phyloP scores from a whole-genome alignment of 2,888 invertebrate genomes.

The Imbricaverruca yamaguchii region DNA sequence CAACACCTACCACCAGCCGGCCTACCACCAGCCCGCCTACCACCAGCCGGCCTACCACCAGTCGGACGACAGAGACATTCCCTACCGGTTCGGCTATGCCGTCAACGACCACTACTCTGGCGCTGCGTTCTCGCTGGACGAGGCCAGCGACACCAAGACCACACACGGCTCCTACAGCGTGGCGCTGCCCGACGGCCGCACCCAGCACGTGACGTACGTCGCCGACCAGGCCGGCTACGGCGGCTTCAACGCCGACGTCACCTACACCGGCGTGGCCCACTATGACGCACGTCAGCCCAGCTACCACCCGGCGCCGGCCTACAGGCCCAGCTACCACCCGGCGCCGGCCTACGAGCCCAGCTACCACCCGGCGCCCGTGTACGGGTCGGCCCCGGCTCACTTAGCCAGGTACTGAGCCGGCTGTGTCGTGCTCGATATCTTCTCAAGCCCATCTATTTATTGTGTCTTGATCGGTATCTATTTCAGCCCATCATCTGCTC shows the following conservation, averaged over 20 bases:
- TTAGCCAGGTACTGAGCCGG: too few species aligned
- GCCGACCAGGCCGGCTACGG: conserved; percentile 70
- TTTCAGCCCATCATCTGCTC: too few species aligned
- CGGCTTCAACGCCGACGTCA: conserved; percentile 80
- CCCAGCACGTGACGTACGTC: conserved; percentile 75
- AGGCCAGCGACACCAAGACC: conserved; percentile 55
- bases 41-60: not conserved
- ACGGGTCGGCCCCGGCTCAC: not conserved
- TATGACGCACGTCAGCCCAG: conserved; percentile 42
- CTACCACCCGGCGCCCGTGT: not conserved
- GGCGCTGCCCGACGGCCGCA: conserved; percentile 64
- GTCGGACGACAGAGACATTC: conserved; percentile 34
- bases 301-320: conserved; percentile 11
- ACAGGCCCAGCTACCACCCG: not conserved
- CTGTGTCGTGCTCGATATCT: too few species aligned
- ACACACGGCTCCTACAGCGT: conserved; percentile 58
- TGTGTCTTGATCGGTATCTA: too few species aligned
- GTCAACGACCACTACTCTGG: conserved; percentile 53
- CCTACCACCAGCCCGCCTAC: not conserved
- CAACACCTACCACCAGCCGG: not conserved
- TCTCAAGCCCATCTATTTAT: too few species aligned
- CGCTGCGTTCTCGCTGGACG: conserved; percentile 56
- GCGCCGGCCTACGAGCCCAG: not conserved
- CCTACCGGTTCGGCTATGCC: conserved; percentile 58
- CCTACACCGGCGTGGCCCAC: conserved; percentile 61